Evolutionary conservation across 2,888 invertebrate species (phyloP).

Genomic region (Bruchidius siliquastri): DNA sequence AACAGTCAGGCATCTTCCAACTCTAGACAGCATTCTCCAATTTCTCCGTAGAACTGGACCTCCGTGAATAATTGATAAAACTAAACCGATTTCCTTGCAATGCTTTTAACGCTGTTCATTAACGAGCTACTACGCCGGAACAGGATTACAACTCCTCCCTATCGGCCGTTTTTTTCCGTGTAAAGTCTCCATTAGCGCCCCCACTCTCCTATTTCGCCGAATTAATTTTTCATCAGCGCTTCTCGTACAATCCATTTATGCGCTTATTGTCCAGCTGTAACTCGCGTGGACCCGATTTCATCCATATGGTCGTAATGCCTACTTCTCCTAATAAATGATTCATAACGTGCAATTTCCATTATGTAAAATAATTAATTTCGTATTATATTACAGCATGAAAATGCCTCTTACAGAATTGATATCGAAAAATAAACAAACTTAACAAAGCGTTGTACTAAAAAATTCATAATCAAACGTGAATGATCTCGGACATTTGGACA

Average conservation of each 20-base stretch:
- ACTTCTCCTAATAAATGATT: too few species aligned
- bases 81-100: conserved; percentile 42
- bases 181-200: conserved; percentile 26
- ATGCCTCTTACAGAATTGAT: too few species aligned
- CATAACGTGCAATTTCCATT: too few species aligned
- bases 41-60: conserved; percentile 27
- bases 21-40: conserved; percentile 1
- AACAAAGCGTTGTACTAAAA: too few species aligned
- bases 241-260: not conserved
- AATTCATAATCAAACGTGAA: too few species aligned
- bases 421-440: too few species aligned
- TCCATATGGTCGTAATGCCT: not conserved
- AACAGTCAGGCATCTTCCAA: not conserved
- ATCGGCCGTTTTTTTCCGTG: conserved; percentile 22
- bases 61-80: conserved; percentile 42
- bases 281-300: not conserved
- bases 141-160: conserved; percentile 28
- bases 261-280: not conserved
- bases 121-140: conserved; percentile 34
- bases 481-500: too few species aligned
- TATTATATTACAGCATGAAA: too few species aligned
- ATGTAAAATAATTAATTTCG: too few species aligned
- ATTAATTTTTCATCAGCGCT: conserved; percentile 25
- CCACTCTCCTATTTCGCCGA: conserved; percentile 18
- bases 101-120: conserved; percentile 43